Evolutionary conservation across 2,888 invertebrate genomes (phyloP), one percentile per base, ranked within the genome.

Genomic region (Protophormia terraenovae): DNA sequence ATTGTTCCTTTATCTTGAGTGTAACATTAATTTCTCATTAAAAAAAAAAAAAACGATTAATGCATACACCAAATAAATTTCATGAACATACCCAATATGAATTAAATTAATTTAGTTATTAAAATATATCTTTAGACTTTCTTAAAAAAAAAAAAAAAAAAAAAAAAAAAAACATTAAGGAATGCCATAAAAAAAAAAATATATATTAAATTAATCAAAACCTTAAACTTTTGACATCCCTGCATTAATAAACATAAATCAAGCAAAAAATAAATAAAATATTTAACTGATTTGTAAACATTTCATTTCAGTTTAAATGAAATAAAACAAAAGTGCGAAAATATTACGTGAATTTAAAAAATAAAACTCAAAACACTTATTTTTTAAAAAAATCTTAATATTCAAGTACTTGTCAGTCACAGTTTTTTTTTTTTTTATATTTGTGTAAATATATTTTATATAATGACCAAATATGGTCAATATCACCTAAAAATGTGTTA

Each of bases 391-490:
- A 55, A 64, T 53, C 4, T 72, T 58, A 55, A 35, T 8, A 45
- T 22, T 67, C 47, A 75, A 73, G 38, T 38, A 75, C 50, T 66
- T 41, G 50, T 22, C 29, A 27, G 41, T 29, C 53, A 32, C 35
- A 35, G 29, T 27, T 2, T 0, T 27, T 10, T 27, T n/a, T 16
- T 47, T 64, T 75, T 64, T 5, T 16, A 41, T 64, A 41, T 32
- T 19, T 16, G 4, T 47, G 47, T 53, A 64, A 72, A 50, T 41
- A 3, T 38, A 14, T 75, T 77, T 80, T 53, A 50, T 29, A 72
- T 22, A 55, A 53, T 73, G 62, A 64, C 82, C 77, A 85, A 75
- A 85, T 78, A 85, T 85, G 85, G 82, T 78, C 75, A 82, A 78
- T 71, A 82, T 29, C 58, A 69, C 22, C 69, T 71, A 80, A 80